phyloP scores from a whole-genome alignment of 1,140 invertebrate genomes.

The Drosophila saltans region DNA sequence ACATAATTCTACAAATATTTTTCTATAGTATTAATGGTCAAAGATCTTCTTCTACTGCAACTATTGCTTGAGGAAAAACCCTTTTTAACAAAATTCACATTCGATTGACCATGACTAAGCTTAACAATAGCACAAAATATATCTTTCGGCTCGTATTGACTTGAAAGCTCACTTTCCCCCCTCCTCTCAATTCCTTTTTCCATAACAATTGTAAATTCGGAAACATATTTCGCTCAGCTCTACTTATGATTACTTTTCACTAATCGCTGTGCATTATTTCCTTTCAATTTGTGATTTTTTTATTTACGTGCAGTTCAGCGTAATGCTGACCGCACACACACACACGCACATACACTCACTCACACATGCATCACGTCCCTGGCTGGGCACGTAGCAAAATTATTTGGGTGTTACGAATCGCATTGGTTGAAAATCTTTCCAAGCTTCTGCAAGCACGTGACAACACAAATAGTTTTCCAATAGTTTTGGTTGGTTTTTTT shows the following conservation, averaged over 20 bases:
- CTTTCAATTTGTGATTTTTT: conserved; percentile 76
- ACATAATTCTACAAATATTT: too few relatives aligned
- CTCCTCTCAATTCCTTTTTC: neutral
- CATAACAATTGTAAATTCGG: conserved; percentile 57
- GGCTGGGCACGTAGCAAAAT: conserved; percentile 71
- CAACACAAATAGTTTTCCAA: conserved; percentile 73
- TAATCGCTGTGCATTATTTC: conserved; percentile 78
- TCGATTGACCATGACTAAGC: neutral
- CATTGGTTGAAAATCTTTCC: conserved; percentile 64
- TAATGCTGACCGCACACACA: conserved; percentile 55
- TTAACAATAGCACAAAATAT: neutral
- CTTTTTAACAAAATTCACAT: too few relatives aligned
- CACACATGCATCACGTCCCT: conserved; percentile 16
- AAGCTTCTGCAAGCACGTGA: conserved; percentile 62
- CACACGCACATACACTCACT: conserved; percentile 26
- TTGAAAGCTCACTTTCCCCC: neutral
- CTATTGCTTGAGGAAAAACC: too few relatives aligned
- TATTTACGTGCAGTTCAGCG: conserved; percentile 69
- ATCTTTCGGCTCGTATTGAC: neutral
- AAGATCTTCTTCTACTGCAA: too few relatives aligned
- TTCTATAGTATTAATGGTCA: too few relatives aligned
- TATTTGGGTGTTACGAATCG: conserved; percentile 44
- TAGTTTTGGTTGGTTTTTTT: conserved; percentile 30
- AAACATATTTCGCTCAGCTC: conserved; percentile 50
- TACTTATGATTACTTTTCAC: conserved; percentile 78